Evolutionary conservation across 2,888 invertebrate genomes (phyloP), one percentile per base, ranked within the genome.

Genomic region (Zhuqinia jingwanae): DNA sequence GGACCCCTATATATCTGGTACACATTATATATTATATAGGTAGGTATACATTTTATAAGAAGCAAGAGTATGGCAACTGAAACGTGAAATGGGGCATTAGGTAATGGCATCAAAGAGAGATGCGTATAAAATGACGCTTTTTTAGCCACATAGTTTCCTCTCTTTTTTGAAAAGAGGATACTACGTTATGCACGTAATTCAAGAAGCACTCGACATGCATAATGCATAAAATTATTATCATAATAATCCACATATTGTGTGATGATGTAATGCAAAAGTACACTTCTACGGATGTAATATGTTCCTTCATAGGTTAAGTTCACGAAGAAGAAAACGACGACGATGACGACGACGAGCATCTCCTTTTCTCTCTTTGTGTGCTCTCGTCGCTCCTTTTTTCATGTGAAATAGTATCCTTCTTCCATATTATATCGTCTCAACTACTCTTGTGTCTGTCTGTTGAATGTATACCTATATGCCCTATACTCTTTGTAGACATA

Each of bases 1-100:
- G 20, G 30, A 65, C 1, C 36, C 3, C 30, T 65, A 36, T 65
- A 36, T 6, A 30, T 47, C n/a, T 53, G 17, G 53, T 53, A 36
- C 36, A 17, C 53, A 27, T n/a, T 60, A 60, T 22, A 17, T 17
- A 53, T 53, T 56, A n/a, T n/a, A n/a, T n/a, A n/a, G n/a, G n/a
- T n/a, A n/a, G n/a, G 56, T 56, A 56, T 2, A 68, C 5, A n/a
- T 2, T 20, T 58, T 25, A 17, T 76, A 30, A n/a, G 36, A n/a
- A 65, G 65, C 65, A 15, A 73, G 27, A 73, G 27, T n/a, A n/a
- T 63, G 25, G 63, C 17, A 78, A 85, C 47, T 85, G 17, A 85
- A 85, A 79, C 85, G 84, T 84, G 73, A 85, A 85, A 85, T 85
- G 85, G 85, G 85, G 85, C 85, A 85, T 85, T 85, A 78, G 85